These are phyloP conservation scores for Stratiomys singularior DNA, from an alignment of 2,888 invertebrate genomes.

Conservation along the genomic window DNA sequence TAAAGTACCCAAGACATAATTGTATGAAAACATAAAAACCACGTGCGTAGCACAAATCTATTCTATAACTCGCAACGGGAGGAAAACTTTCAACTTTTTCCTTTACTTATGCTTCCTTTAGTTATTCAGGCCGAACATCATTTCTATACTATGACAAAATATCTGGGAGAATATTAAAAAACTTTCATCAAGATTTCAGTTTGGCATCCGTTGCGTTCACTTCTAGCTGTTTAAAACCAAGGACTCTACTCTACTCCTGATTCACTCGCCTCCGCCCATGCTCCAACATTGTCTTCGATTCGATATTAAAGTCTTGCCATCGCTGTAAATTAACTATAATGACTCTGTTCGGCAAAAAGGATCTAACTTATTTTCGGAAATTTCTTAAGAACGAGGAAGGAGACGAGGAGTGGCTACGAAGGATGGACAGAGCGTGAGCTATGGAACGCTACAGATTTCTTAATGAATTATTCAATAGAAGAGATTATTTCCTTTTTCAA, in stretches of 20 bases:
- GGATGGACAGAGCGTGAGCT: neutral
- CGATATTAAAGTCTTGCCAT: conserved; percentile 33
- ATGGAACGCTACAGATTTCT: neutral
- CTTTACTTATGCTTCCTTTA: neutral
- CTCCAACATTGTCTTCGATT: neutral
- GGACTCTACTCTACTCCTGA: neutral
- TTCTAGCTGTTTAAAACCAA: neutral
- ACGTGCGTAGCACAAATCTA: neutral
- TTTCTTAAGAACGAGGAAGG: too few relatives aligned
- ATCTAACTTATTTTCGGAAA: neutral
- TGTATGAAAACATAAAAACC: conserved; percentile 21
- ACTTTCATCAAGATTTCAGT: conserved; percentile 36
- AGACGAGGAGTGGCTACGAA: neutral
- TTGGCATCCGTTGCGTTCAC: conserved; percentile 22
- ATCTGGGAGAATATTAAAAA: conserved; percentile 41
- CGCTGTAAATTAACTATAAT: conserved; percentile 41
- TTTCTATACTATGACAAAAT: neutral
- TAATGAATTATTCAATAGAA: conserved; percentile 32
- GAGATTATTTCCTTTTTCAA: neutral
- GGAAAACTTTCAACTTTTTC: too few relatives aligned
- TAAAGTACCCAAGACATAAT: neutral
- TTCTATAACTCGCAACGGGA: conserved; percentile 1
- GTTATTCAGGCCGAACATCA: neutral
- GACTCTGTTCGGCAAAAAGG: neutral
- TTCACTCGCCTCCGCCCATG: neutral